Evolutionary conservation across 2,888 invertebrate species (phyloP).

Genomic region (Lobophora halterata): DNA sequence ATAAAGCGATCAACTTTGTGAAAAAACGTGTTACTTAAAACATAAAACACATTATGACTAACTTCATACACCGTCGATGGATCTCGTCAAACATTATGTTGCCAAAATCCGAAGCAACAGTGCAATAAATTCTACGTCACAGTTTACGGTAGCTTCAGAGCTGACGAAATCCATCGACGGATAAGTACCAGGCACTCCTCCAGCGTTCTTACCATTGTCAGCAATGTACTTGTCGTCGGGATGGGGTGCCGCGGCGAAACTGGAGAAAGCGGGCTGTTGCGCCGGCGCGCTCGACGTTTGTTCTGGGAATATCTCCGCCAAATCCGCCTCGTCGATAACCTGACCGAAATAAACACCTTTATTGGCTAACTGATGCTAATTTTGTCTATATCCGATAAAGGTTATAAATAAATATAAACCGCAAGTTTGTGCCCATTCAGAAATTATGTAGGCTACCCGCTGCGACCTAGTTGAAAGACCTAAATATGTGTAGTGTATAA

Average conservation of each 20-base stretch:
- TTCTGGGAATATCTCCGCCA: constrained; percentile 89
- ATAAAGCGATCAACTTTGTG: too few relatives aligned
- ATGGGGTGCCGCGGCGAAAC: constrained; percentile 65
- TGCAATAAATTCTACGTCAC: too few relatives aligned
- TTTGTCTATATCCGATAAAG: constrained; percentile 12
- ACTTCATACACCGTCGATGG: too few relatives aligned
- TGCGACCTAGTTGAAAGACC: constrained; percentile 1
- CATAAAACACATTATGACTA: too few relatives aligned
- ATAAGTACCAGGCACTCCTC: background rate
- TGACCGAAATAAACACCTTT: constrained; percentile 47
- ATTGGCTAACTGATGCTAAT: constrained; percentile 17
- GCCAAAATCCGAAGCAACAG: too few relatives aligned
- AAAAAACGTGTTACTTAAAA: too few relatives aligned
- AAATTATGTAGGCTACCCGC: constrained; percentile 11
- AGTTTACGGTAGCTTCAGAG: too few relatives aligned
- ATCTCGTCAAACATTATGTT: too few relatives aligned
- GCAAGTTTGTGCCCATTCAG: constrained; percentile 12
- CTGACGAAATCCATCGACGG: too few relatives aligned
- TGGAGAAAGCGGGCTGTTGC: constrained; percentile 82
- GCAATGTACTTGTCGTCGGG: constrained; percentile 74
- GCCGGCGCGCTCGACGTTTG: constrained; percentile 81
- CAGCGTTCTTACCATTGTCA: constrained; percentile 63
- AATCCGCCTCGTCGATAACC: constrained; percentile 89
- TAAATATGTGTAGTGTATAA: background rate
- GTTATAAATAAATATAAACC: constrained; percentile 4